Evolutionary conservation across 2,797 vertebrate genomes (phyloP).

Genomic region (Poeciliopsis infans): DNA sequence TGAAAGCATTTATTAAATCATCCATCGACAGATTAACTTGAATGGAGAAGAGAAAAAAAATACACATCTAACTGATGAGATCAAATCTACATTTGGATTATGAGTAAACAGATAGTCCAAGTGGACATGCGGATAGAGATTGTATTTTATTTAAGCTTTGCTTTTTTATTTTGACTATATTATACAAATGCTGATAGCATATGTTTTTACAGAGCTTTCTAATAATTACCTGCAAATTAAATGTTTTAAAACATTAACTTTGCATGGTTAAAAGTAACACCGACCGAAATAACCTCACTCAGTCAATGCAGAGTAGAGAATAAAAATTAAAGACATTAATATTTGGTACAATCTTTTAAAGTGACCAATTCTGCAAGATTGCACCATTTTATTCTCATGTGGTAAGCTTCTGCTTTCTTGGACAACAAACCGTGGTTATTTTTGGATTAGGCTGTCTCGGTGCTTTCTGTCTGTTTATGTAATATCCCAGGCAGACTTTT

Average conservation of each 20-base stretch:
- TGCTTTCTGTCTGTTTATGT: background rate
- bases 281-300: background rate
- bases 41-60: background rate
- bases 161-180: background rate
- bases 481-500: background rate
- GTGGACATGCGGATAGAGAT: background rate
- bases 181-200: background rate
- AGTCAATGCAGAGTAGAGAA: background rate
- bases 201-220: background rate
- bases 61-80: background rate
- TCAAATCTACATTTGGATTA: background rate
- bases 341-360: background rate
- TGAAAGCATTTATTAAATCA: background rate
- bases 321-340: background rate
- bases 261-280: background rate
- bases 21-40: background rate
- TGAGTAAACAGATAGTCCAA: background rate
- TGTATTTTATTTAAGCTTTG: background rate
- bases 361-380: background rate
- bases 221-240: background rate
- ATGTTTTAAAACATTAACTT: background rate
- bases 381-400: background rate
- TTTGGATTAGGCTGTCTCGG: conserved; percentile 5
- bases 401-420: conserved; percentile 8
- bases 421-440: conserved; percentile 4